phyloP scores from a whole-genome alignment of 1,140 invertebrate species.

The Saccostrea glomerata region DNA sequence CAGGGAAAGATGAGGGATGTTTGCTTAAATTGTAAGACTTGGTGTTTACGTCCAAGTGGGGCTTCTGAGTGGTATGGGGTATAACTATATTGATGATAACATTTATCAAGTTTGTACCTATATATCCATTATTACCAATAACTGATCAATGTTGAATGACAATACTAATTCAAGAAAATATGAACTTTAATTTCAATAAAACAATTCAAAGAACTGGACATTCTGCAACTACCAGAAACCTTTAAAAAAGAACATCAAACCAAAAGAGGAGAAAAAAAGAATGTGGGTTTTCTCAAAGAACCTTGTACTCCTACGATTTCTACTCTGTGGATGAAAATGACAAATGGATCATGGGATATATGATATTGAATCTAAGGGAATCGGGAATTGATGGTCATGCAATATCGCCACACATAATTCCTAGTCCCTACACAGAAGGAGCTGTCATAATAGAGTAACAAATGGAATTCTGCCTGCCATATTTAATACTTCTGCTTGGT shows the following conservation, averaged over 20 bases:
- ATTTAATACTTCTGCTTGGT: constrained; percentile 22
- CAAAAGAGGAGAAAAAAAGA: no score
- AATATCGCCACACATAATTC: neutral
- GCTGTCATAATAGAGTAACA: neutral
- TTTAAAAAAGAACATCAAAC: no score
- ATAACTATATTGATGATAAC: neutral
- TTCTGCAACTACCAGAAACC: no score
- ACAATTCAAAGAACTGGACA: no score
- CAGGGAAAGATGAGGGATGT: neutral
- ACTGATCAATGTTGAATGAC: no score
- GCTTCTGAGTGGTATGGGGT: neutral
- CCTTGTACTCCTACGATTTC: neutral
- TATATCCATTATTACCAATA: neutral
- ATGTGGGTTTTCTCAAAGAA: no score
- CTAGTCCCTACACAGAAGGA: neutral
- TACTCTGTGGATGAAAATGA: neutral
- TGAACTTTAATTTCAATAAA: no score
- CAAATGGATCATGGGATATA: neutral
- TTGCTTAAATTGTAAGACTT: neutral
- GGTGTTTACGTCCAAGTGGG: neutral
- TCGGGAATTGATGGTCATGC: neutral
- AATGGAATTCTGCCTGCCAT: constrained; percentile 20
- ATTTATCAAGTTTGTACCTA: neutral
- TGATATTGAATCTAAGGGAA: neutral
- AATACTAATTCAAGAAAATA: no score